Conservation (phyloP, 1,140 invertebrate genomes). For the Pygmarrhopalites habei region DNA sequence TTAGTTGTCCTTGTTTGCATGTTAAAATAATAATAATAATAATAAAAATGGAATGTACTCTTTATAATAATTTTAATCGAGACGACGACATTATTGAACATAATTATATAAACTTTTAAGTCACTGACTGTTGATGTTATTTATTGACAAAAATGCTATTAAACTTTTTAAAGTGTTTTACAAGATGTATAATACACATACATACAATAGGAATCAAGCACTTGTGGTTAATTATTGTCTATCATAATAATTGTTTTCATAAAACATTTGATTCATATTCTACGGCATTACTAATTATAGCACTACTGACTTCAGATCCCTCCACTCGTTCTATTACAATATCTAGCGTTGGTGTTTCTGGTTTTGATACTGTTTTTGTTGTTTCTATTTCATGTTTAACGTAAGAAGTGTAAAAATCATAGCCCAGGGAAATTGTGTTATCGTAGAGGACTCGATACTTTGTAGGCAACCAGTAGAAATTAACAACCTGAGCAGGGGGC, state of each 20-base stretch:
- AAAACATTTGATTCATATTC: background rate
- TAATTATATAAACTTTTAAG: background rate
- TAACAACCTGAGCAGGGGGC: slow-evolving; percentile 72
- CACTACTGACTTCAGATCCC: background rate
- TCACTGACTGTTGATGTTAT: too few species aligned
- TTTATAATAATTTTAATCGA: background rate
- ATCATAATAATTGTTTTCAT: background rate
- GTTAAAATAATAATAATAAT: background rate
- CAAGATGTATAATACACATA: background rate
- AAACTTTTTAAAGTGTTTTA: too few species aligned
- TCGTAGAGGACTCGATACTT: slow-evolving; percentile 82
- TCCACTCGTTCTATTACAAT: too few species aligned
- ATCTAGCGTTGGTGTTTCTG: background rate
- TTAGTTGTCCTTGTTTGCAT: background rate
- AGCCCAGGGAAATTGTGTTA: slow-evolving; percentile 79
- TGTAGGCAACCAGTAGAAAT: slow-evolving; percentile 80
- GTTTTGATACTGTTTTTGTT: background rate
- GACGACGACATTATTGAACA: background rate
- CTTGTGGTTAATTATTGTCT: background rate
- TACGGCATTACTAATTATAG: background rate
- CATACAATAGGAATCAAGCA: background rate
- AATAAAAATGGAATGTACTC: background rate
- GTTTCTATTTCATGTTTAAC: slow-evolving; percentile 59
- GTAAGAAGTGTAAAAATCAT: slow-evolving; percentile 86
- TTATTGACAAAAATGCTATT: too few species aligned